These are phyloP conservation scores for Oreochromis niloticus DNA, from an alignment of 2,113 vertebrate genomes.

Conservation along the genomic window DNA sequence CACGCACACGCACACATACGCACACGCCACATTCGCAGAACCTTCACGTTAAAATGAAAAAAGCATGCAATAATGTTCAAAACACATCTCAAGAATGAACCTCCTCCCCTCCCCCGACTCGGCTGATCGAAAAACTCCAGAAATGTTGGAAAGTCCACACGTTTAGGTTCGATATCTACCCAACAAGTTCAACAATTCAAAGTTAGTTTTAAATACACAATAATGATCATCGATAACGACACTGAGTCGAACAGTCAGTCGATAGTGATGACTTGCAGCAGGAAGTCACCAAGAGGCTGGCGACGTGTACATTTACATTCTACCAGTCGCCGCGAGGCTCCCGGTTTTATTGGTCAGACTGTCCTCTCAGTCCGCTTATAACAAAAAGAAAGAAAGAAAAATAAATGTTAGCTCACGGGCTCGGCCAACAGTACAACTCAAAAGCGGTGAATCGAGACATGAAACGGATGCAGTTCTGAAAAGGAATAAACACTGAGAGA, in stretches of 20 bases:
- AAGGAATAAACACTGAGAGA: conserved; percentile 18
- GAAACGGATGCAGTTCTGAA: conserved; percentile 1
- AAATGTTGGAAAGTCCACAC: conserved; percentile 20
- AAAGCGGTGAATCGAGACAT: conserved; percentile 16
- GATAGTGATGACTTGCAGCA: conserved; percentile 47
- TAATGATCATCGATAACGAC: conserved; percentile 8
- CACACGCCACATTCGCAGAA: conserved; percentile 45
- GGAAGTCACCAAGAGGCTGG: conserved; percentile 26
- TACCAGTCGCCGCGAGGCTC: conserved; percentile 14
- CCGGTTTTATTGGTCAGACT: conserved; percentile 19
- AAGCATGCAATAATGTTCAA: conserved; percentile 65
- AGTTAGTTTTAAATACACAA: conserved; percentile 48
- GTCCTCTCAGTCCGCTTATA: not conserved
- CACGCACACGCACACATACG: conserved; percentile 27
- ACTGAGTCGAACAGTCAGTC: conserved; percentile 42
- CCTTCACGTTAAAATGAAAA: conserved; percentile 49
- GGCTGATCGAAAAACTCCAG: conserved; percentile 1
- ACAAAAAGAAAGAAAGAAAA: not conserved
- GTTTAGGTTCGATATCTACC: conserved; percentile 39
- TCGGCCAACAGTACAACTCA: conserved; percentile 4
- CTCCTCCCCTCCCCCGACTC: not conserved
- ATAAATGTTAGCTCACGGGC: not conserved
- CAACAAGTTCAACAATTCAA: conserved; percentile 45
- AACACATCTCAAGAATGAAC: conserved; percentile 29
- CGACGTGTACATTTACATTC: conserved; percentile 44